phyloP scores from a whole-genome alignment of 2,113 vertebrate species.

The Upupa epops region DNA sequence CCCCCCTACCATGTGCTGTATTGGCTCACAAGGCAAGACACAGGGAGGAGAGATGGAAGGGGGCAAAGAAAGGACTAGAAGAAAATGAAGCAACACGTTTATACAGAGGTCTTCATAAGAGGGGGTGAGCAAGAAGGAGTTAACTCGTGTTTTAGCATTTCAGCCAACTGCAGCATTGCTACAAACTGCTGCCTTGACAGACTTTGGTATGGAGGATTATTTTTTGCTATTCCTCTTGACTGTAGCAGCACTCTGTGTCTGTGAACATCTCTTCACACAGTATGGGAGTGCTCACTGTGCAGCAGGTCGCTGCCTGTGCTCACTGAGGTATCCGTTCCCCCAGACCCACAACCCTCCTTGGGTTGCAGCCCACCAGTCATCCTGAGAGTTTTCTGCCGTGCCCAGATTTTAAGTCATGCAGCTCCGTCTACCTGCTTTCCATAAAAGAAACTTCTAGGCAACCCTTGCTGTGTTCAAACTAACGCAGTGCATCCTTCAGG shows the following conservation, averaged over 20 bases:
- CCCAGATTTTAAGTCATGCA: neutral
- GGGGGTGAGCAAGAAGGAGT: neutral
- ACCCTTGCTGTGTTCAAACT: neutral
- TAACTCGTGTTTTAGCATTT: neutral
- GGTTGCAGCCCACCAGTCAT: neutral
- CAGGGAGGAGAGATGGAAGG: neutral
- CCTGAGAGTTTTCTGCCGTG: neutral
- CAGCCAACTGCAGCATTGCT: neutral
- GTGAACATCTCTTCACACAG: fast-evolving
- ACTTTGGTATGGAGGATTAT: neutral
- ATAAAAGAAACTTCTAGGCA: fast-evolving
- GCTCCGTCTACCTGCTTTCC: neutral
- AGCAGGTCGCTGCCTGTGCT: fast-evolving
- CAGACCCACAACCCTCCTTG: neutral
- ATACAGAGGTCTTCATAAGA: fast-evolving
- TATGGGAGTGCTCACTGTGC: fast-evolving
- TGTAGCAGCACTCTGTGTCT: neutral
- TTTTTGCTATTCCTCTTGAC: neutral
- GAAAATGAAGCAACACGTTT: fast-evolving
- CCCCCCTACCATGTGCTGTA: neutral
- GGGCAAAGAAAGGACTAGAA: neutral
- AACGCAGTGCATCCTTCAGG: neutral
- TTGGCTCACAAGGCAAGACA: fast-evolving
- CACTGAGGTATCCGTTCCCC: fast-evolving
- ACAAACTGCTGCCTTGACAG: neutral